phyloP scores from a whole-genome alignment of 2,888 invertebrate species.

The Gandaritis pyraliata region DNA sequence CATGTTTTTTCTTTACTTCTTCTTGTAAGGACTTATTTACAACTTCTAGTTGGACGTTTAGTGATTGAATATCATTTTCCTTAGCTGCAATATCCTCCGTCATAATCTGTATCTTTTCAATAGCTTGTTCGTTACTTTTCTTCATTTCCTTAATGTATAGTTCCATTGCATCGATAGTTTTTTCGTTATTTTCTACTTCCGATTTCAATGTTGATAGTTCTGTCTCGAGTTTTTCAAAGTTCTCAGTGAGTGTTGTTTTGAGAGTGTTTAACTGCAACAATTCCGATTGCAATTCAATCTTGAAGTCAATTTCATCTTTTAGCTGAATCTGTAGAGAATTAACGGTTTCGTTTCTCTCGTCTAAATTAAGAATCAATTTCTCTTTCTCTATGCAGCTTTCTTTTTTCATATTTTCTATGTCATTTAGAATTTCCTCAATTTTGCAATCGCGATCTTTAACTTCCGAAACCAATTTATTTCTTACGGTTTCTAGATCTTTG shows the following conservation, averaged over 20 bases:
- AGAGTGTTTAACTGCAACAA: slow-evolving; percentile 46
- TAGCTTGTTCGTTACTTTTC: slow-evolving; percentile 44
- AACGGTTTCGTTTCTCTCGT: slow-evolving; percentile 60
- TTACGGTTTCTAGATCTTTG: slow-evolving; percentile 52
- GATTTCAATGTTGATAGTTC: slow-evolving; percentile 44
- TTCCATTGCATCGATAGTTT: slow-evolving; percentile 50
- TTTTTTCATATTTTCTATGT: slow-evolving; percentile 54
- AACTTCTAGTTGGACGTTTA: slow-evolving; percentile 42
- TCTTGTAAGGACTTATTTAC: slow-evolving; percentile 44
- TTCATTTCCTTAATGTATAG: slow-evolving; percentile 51
- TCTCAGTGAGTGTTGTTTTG: slow-evolving; percentile 46
- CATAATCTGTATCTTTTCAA: slow-evolving; percentile 43
- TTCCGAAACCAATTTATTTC: slow-evolving; percentile 52
- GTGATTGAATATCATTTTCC: slow-evolving; percentile 43
- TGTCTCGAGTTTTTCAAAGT: slow-evolving; percentile 44
- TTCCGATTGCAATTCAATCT: slow-evolving; percentile 57
- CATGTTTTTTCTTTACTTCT: slow-evolving; percentile 42
- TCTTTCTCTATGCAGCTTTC: slow-evolving; percentile 53
- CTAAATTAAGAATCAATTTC: slow-evolving; percentile 53
- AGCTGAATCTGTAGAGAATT: slow-evolving; percentile 61
- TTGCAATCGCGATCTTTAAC: slow-evolving; percentile 51
- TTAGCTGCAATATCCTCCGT: slow-evolving; percentile 44
- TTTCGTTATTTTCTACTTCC: slow-evolving; percentile 52
- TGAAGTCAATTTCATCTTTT: slow-evolving; percentile 63
- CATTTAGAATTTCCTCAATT: slow-evolving; percentile 53